phyloP scores from a whole-genome alignment of 2,888 invertebrate genomes.

The Ecdyonurus torrentis region DNA sequence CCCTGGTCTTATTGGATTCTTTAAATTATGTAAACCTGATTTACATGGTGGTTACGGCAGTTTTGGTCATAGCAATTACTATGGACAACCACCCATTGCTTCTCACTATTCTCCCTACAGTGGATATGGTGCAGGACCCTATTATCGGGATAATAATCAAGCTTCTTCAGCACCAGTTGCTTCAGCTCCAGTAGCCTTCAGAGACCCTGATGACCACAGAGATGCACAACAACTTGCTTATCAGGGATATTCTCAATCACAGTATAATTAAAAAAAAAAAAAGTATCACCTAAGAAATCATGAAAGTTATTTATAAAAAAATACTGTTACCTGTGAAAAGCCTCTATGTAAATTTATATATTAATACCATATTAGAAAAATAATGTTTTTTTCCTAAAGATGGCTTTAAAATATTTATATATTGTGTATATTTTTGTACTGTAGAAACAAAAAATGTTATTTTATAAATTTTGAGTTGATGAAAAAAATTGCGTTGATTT shows the following conservation, averaged over 20 bases:
- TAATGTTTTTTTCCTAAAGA: too few relatives aligned
- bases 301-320: too few relatives aligned
- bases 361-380: too few relatives aligned
- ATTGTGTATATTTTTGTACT: too few relatives aligned
- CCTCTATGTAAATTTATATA: too few relatives aligned
- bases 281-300: too few relatives aligned
- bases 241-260: constrained; percentile 12
- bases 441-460: too few relatives aligned
- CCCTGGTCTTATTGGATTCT: constrained; percentile 69
- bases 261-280: too few relatives aligned
- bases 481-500: too few relatives aligned
- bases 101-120: constrained; percentile 9
- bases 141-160: constrained; percentile 7
- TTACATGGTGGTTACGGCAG: constrained; percentile 35
- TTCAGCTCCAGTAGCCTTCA: constrained; percentile 11
- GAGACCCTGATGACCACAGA: constrained; percentile 9
- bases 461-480: too few relatives aligned
- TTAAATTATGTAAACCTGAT: constrained; percentile 65
- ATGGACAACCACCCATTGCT: constrained; percentile 33
- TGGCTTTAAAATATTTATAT: too few relatives aligned
- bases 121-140: constrained; percentile 5
- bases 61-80: constrained; percentile 25
- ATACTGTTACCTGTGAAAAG: too few relatives aligned
- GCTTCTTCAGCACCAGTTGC: constrained; percentile 8
- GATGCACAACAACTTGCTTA: constrained; percentile 16